Base-by-base conservation (phyloP, 2,797 vertebrate species). In the Karalla daura region DNA sequence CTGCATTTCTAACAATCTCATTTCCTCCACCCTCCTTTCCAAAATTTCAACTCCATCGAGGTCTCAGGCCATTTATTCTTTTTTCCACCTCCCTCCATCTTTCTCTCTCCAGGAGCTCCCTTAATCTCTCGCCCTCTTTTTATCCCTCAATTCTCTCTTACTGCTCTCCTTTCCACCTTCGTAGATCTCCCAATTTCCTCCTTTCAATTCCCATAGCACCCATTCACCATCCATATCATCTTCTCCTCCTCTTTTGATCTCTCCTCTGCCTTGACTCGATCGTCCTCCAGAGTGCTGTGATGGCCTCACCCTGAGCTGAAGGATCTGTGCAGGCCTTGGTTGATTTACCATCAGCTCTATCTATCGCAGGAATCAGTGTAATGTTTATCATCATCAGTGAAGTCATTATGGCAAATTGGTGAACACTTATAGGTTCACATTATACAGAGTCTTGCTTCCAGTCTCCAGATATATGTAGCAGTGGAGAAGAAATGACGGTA, bases 361-460 rank as follows among this genome's bases (percentile, higher is more conserved):
- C 59, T 62, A 52, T 59, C 23, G 8, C 46, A 70, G 69, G 40
- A 85, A 81, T 89, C 73, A 52, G 37, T 3, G 39, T 61, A 78
- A 85, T 89, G 79, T 87, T 86, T 78, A 85, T 80, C 66, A 84
- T 86, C 74, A 86, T 86, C 81, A 77, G 30, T 62, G 54, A 75
- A 79, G 58, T 81, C 78, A 82, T 90, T 87, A 87, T 28, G 41
- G 70, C 54, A 85, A 86, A 87, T 80, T 85, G 82, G 75, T 47
- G 51, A 66, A 80, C 54, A 72, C 66, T 78, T 84, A 81, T 58
- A 66, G 83, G 62, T 51, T 60, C 51, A 62, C 64, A 80, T 82
- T 83, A 78, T 53, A 63, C 52, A 77, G 63, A 78, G 60, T 27
- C 71, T 76, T 52, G 76, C 56, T 78, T 51, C 15, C 37, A 66